These are phyloP conservation scores for Macquaria australasica DNA, from an alignment of 2,113 vertebrate species.

Conservation along the genomic window DNA sequence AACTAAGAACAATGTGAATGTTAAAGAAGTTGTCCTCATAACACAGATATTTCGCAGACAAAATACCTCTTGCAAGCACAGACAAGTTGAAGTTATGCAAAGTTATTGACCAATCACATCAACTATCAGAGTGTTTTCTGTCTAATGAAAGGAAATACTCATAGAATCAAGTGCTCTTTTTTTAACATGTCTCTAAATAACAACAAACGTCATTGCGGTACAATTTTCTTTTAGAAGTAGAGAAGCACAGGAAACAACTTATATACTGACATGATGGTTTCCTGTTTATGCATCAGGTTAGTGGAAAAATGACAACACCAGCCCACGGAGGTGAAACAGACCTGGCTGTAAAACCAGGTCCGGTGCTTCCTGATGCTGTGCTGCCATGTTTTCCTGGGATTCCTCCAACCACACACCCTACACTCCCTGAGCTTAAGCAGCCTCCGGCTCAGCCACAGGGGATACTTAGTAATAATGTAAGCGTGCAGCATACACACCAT, in stretches of 20 bases:
- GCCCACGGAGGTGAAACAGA: constrained; percentile 49
- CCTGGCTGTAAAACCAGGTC: constrained; percentile 40
- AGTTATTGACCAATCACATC: background rate
- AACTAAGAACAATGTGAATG: background rate
- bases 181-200: constrained; percentile 1
- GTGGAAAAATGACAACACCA: constrained; percentile 53
- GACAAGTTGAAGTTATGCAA: constrained; percentile 3
- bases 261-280: constrained; percentile 8
- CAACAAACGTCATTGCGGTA: background rate
- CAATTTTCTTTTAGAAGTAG: background rate
- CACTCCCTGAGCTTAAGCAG: constrained; percentile 36
- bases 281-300: constrained; percentile 49
- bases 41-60: background rate
- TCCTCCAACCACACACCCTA: constrained; percentile 35
- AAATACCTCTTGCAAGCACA: background rate
- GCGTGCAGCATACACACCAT: constrained; percentile 19
- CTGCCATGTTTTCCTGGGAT: constrained; percentile 80
- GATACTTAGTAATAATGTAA: constrained; percentile 56
- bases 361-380: constrained; percentile 27
- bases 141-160: background rate
- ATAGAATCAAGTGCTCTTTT: background rate
- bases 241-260: background rate
- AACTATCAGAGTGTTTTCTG: too few species aligned
- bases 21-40: background rate
- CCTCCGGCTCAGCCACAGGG: constrained; percentile 41